Evolutionary conservation across 2,797 vertebrate genomes (phyloP), one percentile per base, ranked within the genome.

Genomic region (Botia almorhae): DNA sequence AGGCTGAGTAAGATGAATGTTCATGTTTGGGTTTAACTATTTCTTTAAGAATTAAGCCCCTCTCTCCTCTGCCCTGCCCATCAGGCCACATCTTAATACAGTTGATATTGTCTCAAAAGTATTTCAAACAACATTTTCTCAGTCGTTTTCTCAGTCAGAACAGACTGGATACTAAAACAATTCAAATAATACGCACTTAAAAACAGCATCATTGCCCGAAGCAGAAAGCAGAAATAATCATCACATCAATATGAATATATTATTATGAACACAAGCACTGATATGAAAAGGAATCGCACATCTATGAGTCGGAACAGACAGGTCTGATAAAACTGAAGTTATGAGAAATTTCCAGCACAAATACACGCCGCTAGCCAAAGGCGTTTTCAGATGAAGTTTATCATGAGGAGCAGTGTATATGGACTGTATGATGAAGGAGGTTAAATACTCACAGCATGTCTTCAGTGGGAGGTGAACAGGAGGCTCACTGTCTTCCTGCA

Each of bases 371-470:
- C 46, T 36, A 53, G 17, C 36, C 16, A 1, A 14, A 63, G 11
- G 11, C 21, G 29, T 70, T 13, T 46, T 21, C 10, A 60, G 19
- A 23, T 17, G 46, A 26, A 16, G 67, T 29, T 48, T 73, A 51
- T 4, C 50, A 16, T 23, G 46, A 50, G 43, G 70, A 67, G 4
- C 70, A 81, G 17, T 58, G 23, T 63, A 16, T 29, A 69, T 55
- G 60, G 53, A 63, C 74, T 80, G 79, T 19, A 65, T 65, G 17
- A 65, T 75, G 74, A 81, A 81, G 74, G 76, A 84, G 73, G 63
- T 82, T 51, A 48, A 78, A 74, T 83, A 85, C 84, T 85, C 63
- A 85, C 84, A 65, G 76, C 69, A 79, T 51, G 69, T 76, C 72
- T 80, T 77, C 72, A 80, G 21, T 75, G 60, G 78, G 69, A 76